A percentile compares a stretch with the other conserved stretches of the same genome.
Conservation (phyloP, 2,113 vertebrate genomes). For the Tricholaema leucomelas region DNA sequence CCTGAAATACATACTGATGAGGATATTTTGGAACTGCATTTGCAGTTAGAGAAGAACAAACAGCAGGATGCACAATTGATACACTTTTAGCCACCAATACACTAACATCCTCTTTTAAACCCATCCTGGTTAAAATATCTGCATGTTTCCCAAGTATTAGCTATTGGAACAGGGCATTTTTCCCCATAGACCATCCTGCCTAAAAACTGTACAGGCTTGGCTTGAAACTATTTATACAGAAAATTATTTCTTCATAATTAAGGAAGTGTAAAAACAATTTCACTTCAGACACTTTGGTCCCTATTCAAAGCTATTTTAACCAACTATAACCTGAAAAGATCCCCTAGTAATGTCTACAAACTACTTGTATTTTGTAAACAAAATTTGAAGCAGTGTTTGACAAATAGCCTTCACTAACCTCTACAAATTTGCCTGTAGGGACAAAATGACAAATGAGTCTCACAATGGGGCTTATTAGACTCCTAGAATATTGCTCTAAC, state of each 20-base stretch:
- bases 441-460: slow-evolving; percentile 63
- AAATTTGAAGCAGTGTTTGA: slow-evolving; percentile 41
- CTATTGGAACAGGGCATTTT: neutral
- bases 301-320: neutral
- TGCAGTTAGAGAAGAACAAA: neutral
- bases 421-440: slow-evolving; percentile 49
- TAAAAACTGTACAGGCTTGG: neutral
- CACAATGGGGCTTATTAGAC: slow-evolving; percentile 44
- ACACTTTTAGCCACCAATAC: neutral
- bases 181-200: neutral
- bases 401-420: slow-evolving; percentile 45
- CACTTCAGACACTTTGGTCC: neutral
- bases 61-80: neutral
- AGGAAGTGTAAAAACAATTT: neutral
- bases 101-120: neutral
- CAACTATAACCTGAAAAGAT: neutral
- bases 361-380: slow-evolving; percentile 1
- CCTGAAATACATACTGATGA: neutral
- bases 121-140: neutral
- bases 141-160: neutral
- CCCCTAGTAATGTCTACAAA: slow-evolving; percentile 5
- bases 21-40: neutral
- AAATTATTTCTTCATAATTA: neutral
- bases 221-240: neutral
- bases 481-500: slow-evolving; percentile 30